Base-by-base conservation (phyloP, 2,797 vertebrate species). In the Ceyx erithaca region DNA sequence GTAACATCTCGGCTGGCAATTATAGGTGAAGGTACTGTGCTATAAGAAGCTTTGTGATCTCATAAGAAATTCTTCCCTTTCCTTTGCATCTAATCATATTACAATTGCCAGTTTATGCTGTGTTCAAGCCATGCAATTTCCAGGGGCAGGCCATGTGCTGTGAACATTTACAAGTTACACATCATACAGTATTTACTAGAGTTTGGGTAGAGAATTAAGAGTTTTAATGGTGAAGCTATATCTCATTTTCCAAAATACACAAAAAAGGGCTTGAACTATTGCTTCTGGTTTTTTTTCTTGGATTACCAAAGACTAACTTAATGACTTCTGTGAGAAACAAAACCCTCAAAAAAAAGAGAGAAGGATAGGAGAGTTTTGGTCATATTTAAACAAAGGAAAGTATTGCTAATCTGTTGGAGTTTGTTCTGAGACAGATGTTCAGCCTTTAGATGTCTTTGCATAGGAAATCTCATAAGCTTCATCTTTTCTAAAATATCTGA, bases 11-110 rank as follows among this genome's bases (percentile, higher is more conserved):
- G 51, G 63, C 70, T 92, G 59, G 90, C 78, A 93, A 93, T 89
- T 94, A 95, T 49, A 85, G 18, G 49, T 83, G 59, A 94, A 86
- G 83, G 46, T 80, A 76, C 69, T 57, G 78, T 48, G 45, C 33
- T 96, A 70, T 95, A 81, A 97, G 90, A 96, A 94, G 81, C 73
- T 96, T 97, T 95, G 80, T 97, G 95, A 96, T 52, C 21, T 91
- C 90, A 49, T 76, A 84, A 93, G 80, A 89, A 87, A 93, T 79
- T 86, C 52, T 89, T 51, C 76, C 37, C 66, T 86, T 95, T 83
- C 61, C 43, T 85, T 91, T 77, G 10, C 10, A 76, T 69, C n/a
- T 86, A 94, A 92, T 80, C 46, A 73, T 31, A 64, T 46, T 83
- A 91, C 84, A 87, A 77, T 76, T 92, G 78, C 19, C 23, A 41